Evolutionary conservation across 2,113 vertebrate genomes (phyloP).

Genomic region (Pelusios castaneus): DNA sequence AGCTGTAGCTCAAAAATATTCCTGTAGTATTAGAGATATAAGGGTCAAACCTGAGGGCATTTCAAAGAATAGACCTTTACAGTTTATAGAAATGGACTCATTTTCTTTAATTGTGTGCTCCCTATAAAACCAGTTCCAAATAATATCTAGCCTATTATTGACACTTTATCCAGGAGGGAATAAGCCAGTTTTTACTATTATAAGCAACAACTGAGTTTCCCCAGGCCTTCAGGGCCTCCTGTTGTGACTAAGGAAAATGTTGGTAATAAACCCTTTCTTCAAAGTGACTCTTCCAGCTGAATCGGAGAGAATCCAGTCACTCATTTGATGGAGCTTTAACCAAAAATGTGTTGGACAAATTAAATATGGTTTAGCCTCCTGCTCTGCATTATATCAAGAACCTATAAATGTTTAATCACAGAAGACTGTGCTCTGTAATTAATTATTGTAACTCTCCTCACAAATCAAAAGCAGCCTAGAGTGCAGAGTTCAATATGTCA

Average conservation of each 20-base stretch:
- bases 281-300: constrained; percentile 76
- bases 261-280: constrained; percentile 81
- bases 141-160: constrained; percentile 57
- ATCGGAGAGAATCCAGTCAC: constrained; percentile 68
- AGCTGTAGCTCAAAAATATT: background rate
- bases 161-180: constrained; percentile 48
- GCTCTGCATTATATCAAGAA: constrained; percentile 82
- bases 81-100: background rate
- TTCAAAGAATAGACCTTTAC: background rate
- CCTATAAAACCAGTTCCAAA: constrained; percentile 58
- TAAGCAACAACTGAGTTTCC: constrained; percentile 69
- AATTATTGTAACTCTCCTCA: constrained; percentile 77
- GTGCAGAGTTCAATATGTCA: constrained; percentile 63
- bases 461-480: constrained; percentile 77
- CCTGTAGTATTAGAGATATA: background rate
- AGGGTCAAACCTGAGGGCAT: background rate
- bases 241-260: constrained; percentile 77
- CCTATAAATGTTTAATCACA: constrained; percentile 79
- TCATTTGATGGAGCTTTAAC: constrained; percentile 79
- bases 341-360: constrained; percentile 86
- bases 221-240: constrained; percentile 74
- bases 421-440: constrained; percentile 76
- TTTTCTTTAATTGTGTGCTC: constrained; percentile 28
- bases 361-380: constrained; percentile 84
- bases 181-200: constrained; percentile 58